Base-by-base conservation (phyloP, 2,888 invertebrate genomes). In the Aphodius sticticus region DNA sequence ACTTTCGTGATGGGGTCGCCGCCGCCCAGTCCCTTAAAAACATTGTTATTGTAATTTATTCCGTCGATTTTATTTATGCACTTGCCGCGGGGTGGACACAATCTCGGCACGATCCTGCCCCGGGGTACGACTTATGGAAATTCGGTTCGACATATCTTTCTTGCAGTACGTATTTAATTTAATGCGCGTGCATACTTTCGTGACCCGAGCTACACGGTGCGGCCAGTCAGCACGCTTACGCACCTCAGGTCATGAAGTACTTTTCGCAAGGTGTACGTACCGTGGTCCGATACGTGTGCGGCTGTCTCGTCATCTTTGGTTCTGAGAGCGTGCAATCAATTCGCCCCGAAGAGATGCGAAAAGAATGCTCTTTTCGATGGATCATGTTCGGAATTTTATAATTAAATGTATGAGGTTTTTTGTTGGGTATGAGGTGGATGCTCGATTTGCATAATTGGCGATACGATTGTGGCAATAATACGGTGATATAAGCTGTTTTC, bases 241-340 rank as follows among this genome's bases (percentile, higher is more conserved):
- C 74, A 74, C 74, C 74, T 37, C 36, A n/a, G 74, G 74, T 74
- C 74, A 74, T 74, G 74, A 74, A 74, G 53, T 53, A 53, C 53
- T 53, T 53, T 53, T 53, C 53, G 53, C 53, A 53, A 53, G 53
- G 53, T 53, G 53, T 26, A 9, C 53, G 53, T 53, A 53, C 53
- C 53, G 12, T 12, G 9, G 53, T 9, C 7, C 53, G 53, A 53
- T 53, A 53, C 53, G 53, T 53, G 53, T 53, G 53, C 53, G 53
- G 53, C 53, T 53, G 53, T 53, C 53, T 53, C 53, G 53, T 53
- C 53, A 53, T 53, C 53, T 53, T 53, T 12, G 53, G 53, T 53
- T 53, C 53, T 53, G 12, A 7, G 12, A 53, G 53, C 53, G 53
- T 53, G 53, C 53, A 53, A 53, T 53, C 53, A 53, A 53, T 53